Evolutionary conservation across 1,140 invertebrate species (phyloP).

Genomic region (Drosophila parvula): DNA sequence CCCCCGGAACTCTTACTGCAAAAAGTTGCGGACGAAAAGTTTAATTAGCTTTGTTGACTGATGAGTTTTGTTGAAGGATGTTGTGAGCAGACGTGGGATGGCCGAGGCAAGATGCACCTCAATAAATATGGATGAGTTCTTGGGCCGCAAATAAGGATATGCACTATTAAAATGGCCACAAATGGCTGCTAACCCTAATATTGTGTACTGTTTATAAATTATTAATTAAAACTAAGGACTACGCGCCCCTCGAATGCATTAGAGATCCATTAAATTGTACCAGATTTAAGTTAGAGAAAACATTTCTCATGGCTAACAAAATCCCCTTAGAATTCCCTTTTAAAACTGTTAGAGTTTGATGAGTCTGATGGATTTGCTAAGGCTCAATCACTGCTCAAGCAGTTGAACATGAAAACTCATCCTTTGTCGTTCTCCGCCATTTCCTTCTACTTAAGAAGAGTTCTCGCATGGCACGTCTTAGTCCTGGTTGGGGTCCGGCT

Average conservation of each 20-base stretch:
- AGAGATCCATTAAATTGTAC: neutral
- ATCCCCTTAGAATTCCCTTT: neutral
- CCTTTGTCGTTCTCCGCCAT: neutral
- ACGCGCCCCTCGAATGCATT: neutral
- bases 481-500: slow-evolving; percentile 1
- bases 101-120: slow-evolving; percentile 3
- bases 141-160: neutral
- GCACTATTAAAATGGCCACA: slow-evolving; percentile 11
- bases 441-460: slow-evolving; percentile 25
- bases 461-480: slow-evolving; percentile 42
- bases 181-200: neutral
- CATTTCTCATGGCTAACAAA: neutral
- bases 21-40: slow-evolving; percentile 42
- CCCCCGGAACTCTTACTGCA: slow-evolving; percentile 72
- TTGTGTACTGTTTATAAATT: neutral
- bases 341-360: slow-evolving; percentile 4
- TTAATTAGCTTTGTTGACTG: slow-evolving; percentile 65
- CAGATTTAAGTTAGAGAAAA: neutral
- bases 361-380: slow-evolving; percentile 30
- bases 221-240: neutral
- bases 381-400: slow-evolving; percentile 56
- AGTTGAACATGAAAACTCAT: slow-evolving; percentile 14
- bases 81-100: slow-evolving; percentile 1
- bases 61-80: slow-evolving; percentile 49
- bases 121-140: slow-evolving; percentile 17